phyloP scores from a whole-genome alignment of 2,113 vertebrate genomes.

The Labeo rohita region DNA sequence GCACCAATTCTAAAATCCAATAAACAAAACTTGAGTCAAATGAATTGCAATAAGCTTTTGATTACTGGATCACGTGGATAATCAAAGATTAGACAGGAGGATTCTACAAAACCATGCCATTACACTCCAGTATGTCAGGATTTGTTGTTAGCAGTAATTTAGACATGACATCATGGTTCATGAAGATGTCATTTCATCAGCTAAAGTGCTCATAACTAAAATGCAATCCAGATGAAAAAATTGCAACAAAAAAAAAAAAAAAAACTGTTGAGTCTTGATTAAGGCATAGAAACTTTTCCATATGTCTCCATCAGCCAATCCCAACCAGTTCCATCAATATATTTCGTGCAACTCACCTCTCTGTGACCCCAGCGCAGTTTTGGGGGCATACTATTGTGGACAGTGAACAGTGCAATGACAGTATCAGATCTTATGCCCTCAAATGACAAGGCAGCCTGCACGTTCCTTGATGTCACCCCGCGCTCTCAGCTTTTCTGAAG shows the following conservation, averaged over 20 bases:
- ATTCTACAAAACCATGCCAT: not conserved
- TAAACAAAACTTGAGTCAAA: not conserved
- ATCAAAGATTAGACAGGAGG: not conserved
- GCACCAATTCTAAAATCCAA: not conserved
- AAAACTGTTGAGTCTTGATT: conserved; percentile 15
- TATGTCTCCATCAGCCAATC: not conserved
- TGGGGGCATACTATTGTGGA: conserved; percentile 62
- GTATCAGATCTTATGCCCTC: conserved; percentile 64
- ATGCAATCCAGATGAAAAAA: conserved; percentile 25
- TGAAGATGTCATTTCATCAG: not conserved
- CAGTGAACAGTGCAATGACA: conserved; percentile 70
- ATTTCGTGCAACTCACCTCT: conserved; percentile 73
- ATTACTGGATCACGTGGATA: not conserved
- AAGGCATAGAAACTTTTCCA: conserved; percentile 6
- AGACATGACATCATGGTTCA: not conserved
- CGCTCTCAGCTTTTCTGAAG: conserved; percentile 65
- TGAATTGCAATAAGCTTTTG: not conserved
- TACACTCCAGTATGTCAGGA: not conserved
- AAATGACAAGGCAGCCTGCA: conserved; percentile 72
- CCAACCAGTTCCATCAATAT: conserved; percentile 53
- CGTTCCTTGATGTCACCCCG: conserved; percentile 71
- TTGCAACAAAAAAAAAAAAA: not conserved
- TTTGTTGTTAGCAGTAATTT: not conserved
- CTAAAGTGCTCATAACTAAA: conserved; percentile 8
- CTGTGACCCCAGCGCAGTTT: conserved; percentile 67